Conservation (phyloP, 2,888 invertebrate genomes). For the Dichetophora obliterata region DNA sequence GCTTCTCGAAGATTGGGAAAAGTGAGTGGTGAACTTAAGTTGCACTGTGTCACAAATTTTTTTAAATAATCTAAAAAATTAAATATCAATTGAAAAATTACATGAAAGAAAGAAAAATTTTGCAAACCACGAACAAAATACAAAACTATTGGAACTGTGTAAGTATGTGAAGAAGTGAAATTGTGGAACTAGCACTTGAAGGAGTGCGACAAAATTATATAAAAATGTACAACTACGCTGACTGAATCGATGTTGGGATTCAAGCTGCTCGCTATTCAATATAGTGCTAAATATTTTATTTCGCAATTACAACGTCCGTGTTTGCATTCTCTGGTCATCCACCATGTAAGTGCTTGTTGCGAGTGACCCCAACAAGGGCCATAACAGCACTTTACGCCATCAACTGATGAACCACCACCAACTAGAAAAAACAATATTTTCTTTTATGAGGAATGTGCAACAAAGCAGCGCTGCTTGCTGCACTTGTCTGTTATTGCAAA, state of each 20-base stretch:
- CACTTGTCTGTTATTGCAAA: slow-evolving; percentile 13
- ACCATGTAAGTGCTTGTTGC: background rate
- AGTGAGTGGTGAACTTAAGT: slow-evolving; percentile 35
- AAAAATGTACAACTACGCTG: slow-evolving; percentile 11
- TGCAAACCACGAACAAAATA: slow-evolving; percentile 4
- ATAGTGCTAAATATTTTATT: background rate
- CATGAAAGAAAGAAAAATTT: slow-evolving; percentile 11
- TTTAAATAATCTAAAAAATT: slow-evolving; percentile 15
- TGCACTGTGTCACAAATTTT: slow-evolving; percentile 38
- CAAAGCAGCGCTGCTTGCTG: slow-evolving; percentile 4
- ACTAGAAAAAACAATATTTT: background rate
- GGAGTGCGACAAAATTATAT: slow-evolving; percentile 7
- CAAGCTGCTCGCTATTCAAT: background rate
- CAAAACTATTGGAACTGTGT: slow-evolving; percentile 31
- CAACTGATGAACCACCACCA: background rate
- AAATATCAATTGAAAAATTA: slow-evolving; percentile 22
- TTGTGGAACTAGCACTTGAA: background rate
- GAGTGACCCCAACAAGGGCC: background rate
- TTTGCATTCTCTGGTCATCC: background rate
- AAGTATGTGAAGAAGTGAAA: slow-evolving; percentile 10
- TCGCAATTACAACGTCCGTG: background rate
- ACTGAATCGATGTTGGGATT: slow-evolving; percentile 3
- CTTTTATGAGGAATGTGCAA: slow-evolving; percentile 1
- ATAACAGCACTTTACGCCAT: background rate
- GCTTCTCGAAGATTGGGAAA: slow-evolving; percentile 10